Base-by-base conservation (phyloP, 2,888 invertebrate species). In the Hermaeophaga mercurialis region DNA sequence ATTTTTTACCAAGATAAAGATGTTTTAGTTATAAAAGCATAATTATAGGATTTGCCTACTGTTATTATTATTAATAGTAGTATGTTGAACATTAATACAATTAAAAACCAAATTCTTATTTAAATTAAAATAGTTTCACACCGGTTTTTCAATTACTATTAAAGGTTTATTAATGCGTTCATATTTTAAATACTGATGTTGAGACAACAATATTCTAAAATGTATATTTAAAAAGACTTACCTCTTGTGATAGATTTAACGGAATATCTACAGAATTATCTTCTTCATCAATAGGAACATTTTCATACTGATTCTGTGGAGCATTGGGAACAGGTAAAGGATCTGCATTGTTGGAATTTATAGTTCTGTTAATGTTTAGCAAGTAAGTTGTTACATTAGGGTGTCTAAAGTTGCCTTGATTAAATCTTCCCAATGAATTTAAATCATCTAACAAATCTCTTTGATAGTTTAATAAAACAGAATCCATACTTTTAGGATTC, bases 401-500 rank as follows among this genome's bases (percentile, higher is more conserved):
- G 66, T 81, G 80, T 70, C 81, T 72, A 63, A 76, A 72, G 62
- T 80, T 72, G 66, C 79, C 78, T 75, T 81, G 77, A 65, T 82
- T 82, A 70, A 84, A 85, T 61, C 84, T 75, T 2, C 89, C 89
- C 41, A 90, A 77, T 2, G 88, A 85, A 73, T 89, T 88, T 46
- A 90, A 75, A 70, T 88, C 89, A 70, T 84, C 89, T 73, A 88
- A 91, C 65, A 87, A 78, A 74, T 84, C 85, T 69, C 88, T 80
- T 75, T 89, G 88, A 74, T 89, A 88, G 69, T 86, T 86, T 5
- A 88, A 77, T 53, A 89, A 75, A 48, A 88, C 81, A 46, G 86
- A 85, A 74, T 89, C 89, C 45, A 88, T 72, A 54, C 84, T 88
- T 71, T 90, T 90, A 0, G 89, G 89, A 67, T 89, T 88, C 19